Conservation (phyloP, 2,888 invertebrate genomes). For the Nymphalis c-album region DNA sequence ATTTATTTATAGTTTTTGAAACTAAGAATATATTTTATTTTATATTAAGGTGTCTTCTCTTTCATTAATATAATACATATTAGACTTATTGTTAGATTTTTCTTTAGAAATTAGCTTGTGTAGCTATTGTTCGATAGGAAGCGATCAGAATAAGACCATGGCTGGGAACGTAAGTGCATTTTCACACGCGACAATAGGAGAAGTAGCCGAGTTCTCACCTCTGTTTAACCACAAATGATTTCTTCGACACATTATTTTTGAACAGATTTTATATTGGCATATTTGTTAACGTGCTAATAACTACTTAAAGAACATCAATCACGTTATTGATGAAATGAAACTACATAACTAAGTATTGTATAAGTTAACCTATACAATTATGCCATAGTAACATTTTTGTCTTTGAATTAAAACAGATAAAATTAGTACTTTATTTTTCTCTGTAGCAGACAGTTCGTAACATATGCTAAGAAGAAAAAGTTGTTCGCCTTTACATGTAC, state of each 20-base stretch:
- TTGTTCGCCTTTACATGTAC: too few species aligned
- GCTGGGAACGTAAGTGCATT: conserved; percentile 49
- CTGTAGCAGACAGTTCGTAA: too few species aligned
- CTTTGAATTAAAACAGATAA: too few species aligned
- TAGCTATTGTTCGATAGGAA: conserved; percentile 25
- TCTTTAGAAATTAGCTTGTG: conserved; percentile 20
- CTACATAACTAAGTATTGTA: too few species aligned
- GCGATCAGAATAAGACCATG: conserved; percentile 34
- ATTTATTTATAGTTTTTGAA: conserved; percentile 31
- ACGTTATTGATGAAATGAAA: too few species aligned
- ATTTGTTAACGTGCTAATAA: too few species aligned
- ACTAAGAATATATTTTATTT: neutral
- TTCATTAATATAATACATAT: neutral
- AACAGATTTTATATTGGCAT: neutral
- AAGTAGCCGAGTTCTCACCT: conserved; percentile 51
- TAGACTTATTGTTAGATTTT: neutral
- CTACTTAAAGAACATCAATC: too few species aligned
- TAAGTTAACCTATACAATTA: too few species aligned
- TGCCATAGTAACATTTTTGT: too few species aligned
- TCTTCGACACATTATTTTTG: conserved; percentile 16
- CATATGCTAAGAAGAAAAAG: too few species aligned
- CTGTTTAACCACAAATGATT: conserved; percentile 27
- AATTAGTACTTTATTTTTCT: too few species aligned
- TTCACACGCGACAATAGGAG: conserved; percentile 49
- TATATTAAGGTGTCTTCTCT: neutral